Base-by-base conservation (phyloP, 2,113 vertebrate genomes). In the Zapornia atra region DNA sequence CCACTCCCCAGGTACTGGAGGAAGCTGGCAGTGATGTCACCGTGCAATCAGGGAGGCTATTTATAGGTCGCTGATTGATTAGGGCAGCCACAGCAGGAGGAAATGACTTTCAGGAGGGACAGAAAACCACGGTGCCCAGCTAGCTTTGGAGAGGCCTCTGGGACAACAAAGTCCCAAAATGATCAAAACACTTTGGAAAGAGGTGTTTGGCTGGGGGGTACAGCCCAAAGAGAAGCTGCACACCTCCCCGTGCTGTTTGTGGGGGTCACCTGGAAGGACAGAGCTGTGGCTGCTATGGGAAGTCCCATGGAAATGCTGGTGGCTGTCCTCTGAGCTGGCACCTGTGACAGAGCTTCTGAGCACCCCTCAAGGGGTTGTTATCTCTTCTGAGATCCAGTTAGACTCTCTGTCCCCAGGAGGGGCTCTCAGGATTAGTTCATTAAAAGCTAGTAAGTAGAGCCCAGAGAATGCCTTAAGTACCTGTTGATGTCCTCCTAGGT, bases 1-100 rank as follows among this genome's bases (percentile, higher is more conserved):
- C 56, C 3, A 1, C 64, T 92, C 54, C 63, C 69, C 76, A 92
- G 96, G 94, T 86, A 61, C 36, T 82, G 88, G 68, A 93, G 96
- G 94, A 92, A 97, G 89, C 86, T 61, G 79, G 68, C 8, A 3
- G 53, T 31, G n/a, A 48, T 88, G 93, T 87, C 95, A 82, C 89
- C 28, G 4, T 95, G 95, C 83, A 86, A 91, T 94, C 92, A 88
- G 66, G 53, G 69, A 54, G 34, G 61, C 73, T 96, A 59, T 97
- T 97, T 94, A 87, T 92, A 94, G 90, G 71, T 86, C 9, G 5
- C 18, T 80, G 91, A 96, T 95, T 88, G 84, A 96, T 96, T 84
- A 82, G 86, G 92, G 70, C 66, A 29, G 94, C 25, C 82, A 71
- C 75, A 75, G 61, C 54, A 85, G 91, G 51, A 97, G 94, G 93